phyloP scores from a whole-genome alignment of 1,140 invertebrate genomes.

The Ceratitis capitata region DNA sequence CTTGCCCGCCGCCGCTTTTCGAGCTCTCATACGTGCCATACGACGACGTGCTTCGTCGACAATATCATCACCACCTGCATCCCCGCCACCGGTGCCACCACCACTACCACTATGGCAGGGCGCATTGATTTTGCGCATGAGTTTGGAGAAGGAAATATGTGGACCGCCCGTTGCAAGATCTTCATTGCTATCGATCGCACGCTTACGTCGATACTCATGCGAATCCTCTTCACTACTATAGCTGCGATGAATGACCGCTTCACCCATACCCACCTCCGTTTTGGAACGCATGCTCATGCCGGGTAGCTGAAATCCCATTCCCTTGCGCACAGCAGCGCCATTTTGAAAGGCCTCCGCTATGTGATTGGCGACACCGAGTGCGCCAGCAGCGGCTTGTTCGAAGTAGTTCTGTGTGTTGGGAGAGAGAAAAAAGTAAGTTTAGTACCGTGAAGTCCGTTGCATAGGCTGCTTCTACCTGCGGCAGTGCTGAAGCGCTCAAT shows the following conservation, averaged over 20 bases:
- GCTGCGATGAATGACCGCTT: slow-evolving; percentile 48
- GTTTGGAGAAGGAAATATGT: background rate
- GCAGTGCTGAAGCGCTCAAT: background rate
- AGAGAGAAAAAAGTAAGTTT: background rate
- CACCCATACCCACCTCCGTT: slow-evolving; percentile 48
- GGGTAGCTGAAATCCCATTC: slow-evolving; percentile 48
- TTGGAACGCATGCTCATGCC: slow-evolving; percentile 49
- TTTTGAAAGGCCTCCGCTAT: slow-evolving; percentile 48
- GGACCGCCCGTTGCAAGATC: background rate
- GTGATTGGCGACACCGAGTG: slow-evolving; percentile 47
- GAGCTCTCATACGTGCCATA: slow-evolving; percentile 40
- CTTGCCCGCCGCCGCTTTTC: slow-evolving; percentile 41
- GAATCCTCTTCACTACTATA: slow-evolving; percentile 1
- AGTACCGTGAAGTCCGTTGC: background rate
- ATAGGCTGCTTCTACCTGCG: slow-evolving; percentile 6
- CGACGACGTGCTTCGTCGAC: slow-evolving; percentile 51
- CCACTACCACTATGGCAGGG: slow-evolving; percentile 4
- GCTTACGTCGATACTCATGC: slow-evolving; percentile 42
- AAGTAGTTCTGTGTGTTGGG: slow-evolving; percentile 44
- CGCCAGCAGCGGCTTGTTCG: slow-evolving; percentile 47
- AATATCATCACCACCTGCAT: slow-evolving; percentile 42
- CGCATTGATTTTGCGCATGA: background rate
- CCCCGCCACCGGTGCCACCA: background rate
- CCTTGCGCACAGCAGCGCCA: slow-evolving; percentile 43
- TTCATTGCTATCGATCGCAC: background rate